phyloP scores from a whole-genome alignment of 2,888 invertebrate genomes.

The Leptarthrus brevirostris region DNA sequence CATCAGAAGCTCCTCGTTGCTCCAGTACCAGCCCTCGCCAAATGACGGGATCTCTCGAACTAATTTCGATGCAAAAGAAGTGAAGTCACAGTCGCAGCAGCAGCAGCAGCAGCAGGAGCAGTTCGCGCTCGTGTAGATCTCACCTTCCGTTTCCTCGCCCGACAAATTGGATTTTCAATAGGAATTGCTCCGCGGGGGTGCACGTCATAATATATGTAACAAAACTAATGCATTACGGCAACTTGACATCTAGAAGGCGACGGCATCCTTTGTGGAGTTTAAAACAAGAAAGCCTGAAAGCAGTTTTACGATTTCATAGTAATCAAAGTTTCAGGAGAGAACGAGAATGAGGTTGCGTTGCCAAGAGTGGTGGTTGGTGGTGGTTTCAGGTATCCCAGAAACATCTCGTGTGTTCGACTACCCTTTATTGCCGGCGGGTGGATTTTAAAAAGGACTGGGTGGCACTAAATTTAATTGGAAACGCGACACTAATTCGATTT shows the following conservation, averaged over 20 bases:
- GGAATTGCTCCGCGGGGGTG: not conserved
- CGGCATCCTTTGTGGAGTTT: not conserved
- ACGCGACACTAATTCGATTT: slow-evolving; percentile 43
- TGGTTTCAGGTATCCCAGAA: not conserved
- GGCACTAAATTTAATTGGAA: slow-evolving; percentile 39
- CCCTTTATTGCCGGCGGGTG: not conserved
- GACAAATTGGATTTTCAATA: slow-evolving; percentile 32
- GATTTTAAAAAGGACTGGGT: not conserved
- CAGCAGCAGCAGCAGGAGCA: not conserved
- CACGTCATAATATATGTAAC: not conserved
- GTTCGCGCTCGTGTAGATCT: not conserved
- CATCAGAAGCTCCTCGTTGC: not conserved
- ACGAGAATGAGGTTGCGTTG: not conserved
- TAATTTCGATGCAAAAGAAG: slow-evolving; percentile 37
- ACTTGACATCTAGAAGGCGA: not conserved
- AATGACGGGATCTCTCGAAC: slow-evolving; percentile 3
- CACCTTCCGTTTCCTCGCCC: not conserved
- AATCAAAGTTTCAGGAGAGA: not conserved
- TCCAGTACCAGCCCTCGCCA: not conserved
- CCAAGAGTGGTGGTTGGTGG: not conserved
- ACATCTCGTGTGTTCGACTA: not conserved
- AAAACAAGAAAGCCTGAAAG: not conserved
- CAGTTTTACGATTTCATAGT: not conserved
- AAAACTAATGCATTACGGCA: slow-evolving; percentile 5
- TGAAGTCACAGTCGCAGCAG: not conserved